Evolutionary conservation across 1,140 invertebrate species (phyloP).

Genomic region (Stegodyphus mimosarum): DNA sequence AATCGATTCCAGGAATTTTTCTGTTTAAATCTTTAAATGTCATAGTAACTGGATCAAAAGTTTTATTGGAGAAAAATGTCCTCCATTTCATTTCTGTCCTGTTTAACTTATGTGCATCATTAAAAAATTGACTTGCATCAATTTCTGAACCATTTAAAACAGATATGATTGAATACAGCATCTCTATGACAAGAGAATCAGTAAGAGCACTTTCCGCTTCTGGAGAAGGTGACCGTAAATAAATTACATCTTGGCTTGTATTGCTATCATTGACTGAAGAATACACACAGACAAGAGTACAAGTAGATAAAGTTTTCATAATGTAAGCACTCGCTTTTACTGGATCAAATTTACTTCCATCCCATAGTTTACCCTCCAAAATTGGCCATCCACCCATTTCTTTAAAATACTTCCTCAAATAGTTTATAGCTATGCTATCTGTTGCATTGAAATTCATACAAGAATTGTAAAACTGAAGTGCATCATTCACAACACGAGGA

Average conservation of each 20-base stretch:
- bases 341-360: conserved; percentile 17
- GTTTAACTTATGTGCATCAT: neutral
- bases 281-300: conserved; percentile 4
- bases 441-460: conserved; percentile 4
- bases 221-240: neutral
- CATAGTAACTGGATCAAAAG: neutral
- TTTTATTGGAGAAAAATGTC: neutral
- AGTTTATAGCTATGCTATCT: too few species aligned
- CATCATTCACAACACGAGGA: conserved; percentile 33
- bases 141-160: neutral
- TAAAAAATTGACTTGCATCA: neutral
- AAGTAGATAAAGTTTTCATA: conserved; percentile 20
- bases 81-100: conserved; percentile 21
- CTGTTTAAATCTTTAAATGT: conserved; percentile 20
- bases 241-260: conserved; percentile 12
- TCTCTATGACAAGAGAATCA: neutral
- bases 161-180: conserved; percentile 5
- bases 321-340: conserved; percentile 28
- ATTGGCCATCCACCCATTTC: conserved; percentile 41
- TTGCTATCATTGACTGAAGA: conserved; percentile 6
- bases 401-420: neutral
- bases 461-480: conserved; percentile 27
- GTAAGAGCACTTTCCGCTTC: too few species aligned
- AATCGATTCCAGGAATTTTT: conserved; percentile 25
- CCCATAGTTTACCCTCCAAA: neutral